Percentiles rank a stretch among this genome's conserved stretches.
phyloP scores from a whole-genome alignment of 2,113 vertebrate species.

The Periophthalmodon schlosseri region DNA sequence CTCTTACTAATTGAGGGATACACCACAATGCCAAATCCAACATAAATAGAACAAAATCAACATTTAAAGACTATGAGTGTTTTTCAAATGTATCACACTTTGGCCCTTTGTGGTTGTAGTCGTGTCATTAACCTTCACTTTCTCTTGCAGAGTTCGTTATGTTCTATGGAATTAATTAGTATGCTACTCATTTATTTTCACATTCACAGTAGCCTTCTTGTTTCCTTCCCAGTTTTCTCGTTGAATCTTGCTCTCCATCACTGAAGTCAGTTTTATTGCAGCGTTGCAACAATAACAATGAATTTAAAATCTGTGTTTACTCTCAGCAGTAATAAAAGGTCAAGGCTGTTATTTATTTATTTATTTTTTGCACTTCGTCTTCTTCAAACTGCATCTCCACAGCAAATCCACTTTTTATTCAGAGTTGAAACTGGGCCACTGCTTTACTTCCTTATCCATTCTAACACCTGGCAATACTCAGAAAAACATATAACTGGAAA shows the following conservation, averaged over 20 bases:
- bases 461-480: slow-evolving; percentile 2
- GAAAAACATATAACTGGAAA: slow-evolving; percentile 1
- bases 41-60: neutral
- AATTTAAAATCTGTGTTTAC: slow-evolving; percentile 2
- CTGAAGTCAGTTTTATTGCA: neutral
- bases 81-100: too few relatives aligned
- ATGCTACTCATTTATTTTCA: neutral
- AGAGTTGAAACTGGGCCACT: slow-evolving; percentile 2
- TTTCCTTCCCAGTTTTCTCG: neutral
- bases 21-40: neutral
- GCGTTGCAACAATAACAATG: neutral
- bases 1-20: neutral
- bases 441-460: neutral
- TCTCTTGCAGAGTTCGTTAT: neutral
- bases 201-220: neutral
- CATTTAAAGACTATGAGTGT: too few relatives aligned
- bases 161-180: neutral
- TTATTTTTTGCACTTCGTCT: neutral
- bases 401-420: neutral
- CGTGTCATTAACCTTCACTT: neutral
- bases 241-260: neutral
- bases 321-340: slow-evolving; percentile 6
- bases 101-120: too few relatives aligned
- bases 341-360: neutral
- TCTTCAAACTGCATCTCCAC: neutral